Evolutionary conservation across 2,113 vertebrate genomes (phyloP).

Genomic region (Ondatra zibethicus): DNA sequence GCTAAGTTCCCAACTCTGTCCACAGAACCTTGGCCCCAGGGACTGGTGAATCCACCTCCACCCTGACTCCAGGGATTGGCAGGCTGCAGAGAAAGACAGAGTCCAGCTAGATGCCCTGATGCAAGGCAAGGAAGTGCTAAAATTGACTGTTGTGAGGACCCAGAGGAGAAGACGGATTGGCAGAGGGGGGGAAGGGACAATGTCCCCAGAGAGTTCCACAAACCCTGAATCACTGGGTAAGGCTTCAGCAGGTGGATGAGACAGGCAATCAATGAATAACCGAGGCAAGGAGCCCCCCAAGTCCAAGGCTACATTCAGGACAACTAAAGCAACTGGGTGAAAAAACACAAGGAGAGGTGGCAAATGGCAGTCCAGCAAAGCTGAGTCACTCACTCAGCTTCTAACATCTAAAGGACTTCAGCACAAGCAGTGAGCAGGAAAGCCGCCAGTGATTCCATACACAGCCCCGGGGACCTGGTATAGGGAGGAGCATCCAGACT

Average conservation of each 20-base stretch:
- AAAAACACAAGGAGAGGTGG: neutral
- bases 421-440: neutral
- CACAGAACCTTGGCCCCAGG: neutral
- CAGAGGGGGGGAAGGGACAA: neutral
- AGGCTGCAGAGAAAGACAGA: neutral
- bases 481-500: neutral
- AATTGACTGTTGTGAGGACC: neutral
- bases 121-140: neutral
- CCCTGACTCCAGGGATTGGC: neutral
- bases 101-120: neutral
- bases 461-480: neutral
- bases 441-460: neutral
- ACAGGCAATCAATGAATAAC: neutral
- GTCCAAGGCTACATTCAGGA: neutral
- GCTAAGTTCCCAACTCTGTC: neutral
- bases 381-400: neutral
- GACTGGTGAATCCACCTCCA: neutral
- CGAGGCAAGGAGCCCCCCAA: neutral
- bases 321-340: neutral
- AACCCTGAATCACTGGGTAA: neutral
- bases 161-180: neutral
- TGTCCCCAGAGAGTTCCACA: neutral
- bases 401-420: neutral
- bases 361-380: neutral
- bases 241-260: neutral